These are phyloP conservation scores for Sebastes itinus DNA, from an alignment of 2,797 vertebrate species.

Conservation along the genomic window DNA sequence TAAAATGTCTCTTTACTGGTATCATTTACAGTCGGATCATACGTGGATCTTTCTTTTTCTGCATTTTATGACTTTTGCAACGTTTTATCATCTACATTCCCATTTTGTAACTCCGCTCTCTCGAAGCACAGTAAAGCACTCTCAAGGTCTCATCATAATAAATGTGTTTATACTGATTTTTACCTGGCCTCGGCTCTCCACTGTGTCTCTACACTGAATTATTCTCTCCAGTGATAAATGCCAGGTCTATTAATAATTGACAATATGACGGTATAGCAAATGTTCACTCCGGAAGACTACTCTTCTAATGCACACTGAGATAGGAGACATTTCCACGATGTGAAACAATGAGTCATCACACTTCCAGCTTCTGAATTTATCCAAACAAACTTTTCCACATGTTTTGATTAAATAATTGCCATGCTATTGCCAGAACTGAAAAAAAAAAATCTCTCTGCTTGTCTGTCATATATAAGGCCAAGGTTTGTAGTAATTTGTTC, in stretches of 20 bases:
- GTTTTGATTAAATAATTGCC: constrained; percentile 12
- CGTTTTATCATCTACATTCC: background rate
- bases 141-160: constrained; percentile 14
- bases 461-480: background rate
- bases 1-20: background rate
- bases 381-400: background rate
- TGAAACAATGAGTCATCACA: background rate
- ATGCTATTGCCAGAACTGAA: background rate
- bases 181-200: background rate
- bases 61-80: background rate
- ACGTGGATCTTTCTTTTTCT: background rate
- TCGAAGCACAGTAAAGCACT: constrained; percentile 4
- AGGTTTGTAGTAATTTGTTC: background rate
- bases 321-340: background rate
- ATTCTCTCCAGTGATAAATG: constrained; percentile 14
- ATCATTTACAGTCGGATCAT: background rate
- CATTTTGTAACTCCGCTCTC: background rate
- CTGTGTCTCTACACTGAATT: background rate
- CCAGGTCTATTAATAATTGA: constrained; percentile 23
- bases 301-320: background rate
- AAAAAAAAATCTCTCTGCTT: background rate
- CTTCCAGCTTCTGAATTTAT: background rate
- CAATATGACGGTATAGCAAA: background rate
- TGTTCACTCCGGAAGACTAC: background rate
- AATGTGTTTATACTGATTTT: constrained; percentile 11